phyloP scores from a whole-genome alignment of 2,113 vertebrate species.

The Ctenomys sociabilis region DNA sequence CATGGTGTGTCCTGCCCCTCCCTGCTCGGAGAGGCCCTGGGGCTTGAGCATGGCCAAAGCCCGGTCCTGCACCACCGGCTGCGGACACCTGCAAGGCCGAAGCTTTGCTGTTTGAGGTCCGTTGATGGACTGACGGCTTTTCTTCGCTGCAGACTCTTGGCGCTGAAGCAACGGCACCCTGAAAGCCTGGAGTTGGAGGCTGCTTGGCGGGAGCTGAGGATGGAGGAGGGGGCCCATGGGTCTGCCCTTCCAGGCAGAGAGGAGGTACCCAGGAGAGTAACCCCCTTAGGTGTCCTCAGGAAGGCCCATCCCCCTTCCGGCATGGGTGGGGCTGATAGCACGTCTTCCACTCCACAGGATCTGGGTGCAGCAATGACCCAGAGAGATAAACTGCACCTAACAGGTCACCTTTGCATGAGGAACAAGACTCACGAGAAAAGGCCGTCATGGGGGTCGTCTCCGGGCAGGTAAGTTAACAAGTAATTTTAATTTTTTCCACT shows the following conservation, averaged over 20 bases:
- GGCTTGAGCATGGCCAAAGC: not conserved
- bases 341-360: not conserved
- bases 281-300: not conserved
- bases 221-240: not conserved
- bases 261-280: not conserved
- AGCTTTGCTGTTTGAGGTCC: not conserved
- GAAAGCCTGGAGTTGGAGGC: not conserved
- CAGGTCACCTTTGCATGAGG: not conserved
- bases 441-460: not conserved
- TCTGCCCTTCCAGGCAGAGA: not conserved
- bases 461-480: not conserved
- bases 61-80: not conserved
- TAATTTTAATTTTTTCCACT: not conserved
- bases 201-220: accelerated
- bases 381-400: not conserved
- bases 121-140: not conserved
- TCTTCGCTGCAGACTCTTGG: too few species aligned
- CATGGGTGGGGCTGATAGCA: too few species aligned
- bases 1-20: not conserved
- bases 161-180: not conserved
- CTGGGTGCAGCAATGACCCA: not conserved
- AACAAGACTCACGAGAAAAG: not conserved
- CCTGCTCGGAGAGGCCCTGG: not conserved
- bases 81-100: not conserved
- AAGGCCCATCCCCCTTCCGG: not conserved